Percentiles rank a stretch among this genome's conserved stretches.
phyloP scores from a whole-genome alignment of 1,140 invertebrate species.

The Drosophila rufa region DNA sequence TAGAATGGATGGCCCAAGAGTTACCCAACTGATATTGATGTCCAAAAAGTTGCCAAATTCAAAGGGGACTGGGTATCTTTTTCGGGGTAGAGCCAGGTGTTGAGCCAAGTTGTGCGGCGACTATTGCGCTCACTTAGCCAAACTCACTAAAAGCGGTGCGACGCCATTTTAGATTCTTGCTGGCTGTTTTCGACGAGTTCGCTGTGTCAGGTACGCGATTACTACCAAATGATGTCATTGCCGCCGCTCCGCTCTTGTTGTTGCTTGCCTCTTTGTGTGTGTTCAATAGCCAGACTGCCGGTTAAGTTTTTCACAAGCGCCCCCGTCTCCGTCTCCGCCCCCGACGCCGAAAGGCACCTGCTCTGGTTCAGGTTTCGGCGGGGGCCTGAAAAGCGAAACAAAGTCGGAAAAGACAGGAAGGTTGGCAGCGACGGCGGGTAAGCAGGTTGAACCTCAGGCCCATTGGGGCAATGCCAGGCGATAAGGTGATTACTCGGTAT shows the following conservation, averaged over 20 bases:
- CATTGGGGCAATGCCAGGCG: constrained; percentile 62
- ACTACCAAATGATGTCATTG: constrained; percentile 77
- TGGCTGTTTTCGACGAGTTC: constrained; percentile 54
- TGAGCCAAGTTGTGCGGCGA: constrained; percentile 16
- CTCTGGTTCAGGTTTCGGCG: constrained; percentile 38
- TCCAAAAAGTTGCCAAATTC: constrained; percentile 36
- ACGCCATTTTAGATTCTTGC: constrained; percentile 68
- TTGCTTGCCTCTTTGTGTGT: constrained; percentile 43
- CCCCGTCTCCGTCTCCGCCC: constrained; percentile 4
- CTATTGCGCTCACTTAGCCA: constrained; percentile 44
- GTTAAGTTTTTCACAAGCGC: constrained; percentile 51
- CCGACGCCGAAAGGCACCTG: constrained; percentile 58
- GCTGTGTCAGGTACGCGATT: constrained; percentile 51
- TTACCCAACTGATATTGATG: constrained; percentile 8
- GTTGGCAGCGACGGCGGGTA: constrained; percentile 20
- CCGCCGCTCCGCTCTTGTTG: constrained; percentile 37
- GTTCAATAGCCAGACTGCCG: constrained; percentile 59
- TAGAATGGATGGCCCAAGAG: not conserved
- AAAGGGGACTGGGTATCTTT: constrained; percentile 10
- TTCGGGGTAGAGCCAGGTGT: constrained; percentile 25
- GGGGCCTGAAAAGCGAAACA: constrained; percentile 47
- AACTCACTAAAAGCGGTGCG: constrained; percentile 45
- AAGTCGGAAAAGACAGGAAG: constrained; percentile 11
- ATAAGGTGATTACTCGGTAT: constrained; percentile 76
- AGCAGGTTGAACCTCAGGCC: constrained; percentile 49